phyloP scores from a whole-genome alignment of 2,888 invertebrate species.

The Apoda limacodes region DNA sequence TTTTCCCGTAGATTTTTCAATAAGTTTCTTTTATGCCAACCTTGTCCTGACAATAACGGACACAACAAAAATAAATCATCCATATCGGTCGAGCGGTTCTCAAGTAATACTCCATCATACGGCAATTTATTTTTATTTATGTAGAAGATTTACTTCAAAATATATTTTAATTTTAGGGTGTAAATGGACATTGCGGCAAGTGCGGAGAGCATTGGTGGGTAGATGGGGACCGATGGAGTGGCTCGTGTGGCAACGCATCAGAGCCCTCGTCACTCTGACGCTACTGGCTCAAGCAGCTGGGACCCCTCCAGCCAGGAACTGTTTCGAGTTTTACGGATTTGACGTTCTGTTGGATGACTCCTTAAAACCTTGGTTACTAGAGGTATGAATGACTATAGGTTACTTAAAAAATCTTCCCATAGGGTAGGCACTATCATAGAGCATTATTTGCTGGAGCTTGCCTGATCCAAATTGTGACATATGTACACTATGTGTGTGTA shows the following conservation, averaged over 20 bases:
- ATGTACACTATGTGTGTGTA: no score
- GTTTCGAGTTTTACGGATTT: constrained; percentile 92
- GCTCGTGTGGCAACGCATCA: constrained; percentile 83
- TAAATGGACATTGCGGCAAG: constrained; percentile 86
- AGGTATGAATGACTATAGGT: no score
- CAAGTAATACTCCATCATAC: no score
- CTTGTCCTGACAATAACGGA: no score
- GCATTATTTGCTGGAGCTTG: no score
- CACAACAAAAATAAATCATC: no score
- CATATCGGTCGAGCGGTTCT: no score
- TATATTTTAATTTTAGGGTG: constrained; percentile 74
- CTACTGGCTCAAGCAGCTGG: constrained; percentile 80
- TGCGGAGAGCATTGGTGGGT: constrained; percentile 76
- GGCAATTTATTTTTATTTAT: neutral
- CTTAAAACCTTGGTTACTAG: constrained; percentile 89
- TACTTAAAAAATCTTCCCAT: no score
- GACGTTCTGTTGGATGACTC: constrained; percentile 88
- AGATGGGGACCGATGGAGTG: constrained; percentile 79
- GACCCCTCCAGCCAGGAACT: constrained; percentile 78
- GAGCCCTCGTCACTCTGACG: constrained; percentile 80
- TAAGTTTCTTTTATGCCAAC: no score
- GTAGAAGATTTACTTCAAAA: neutral
- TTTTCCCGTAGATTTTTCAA: no score
- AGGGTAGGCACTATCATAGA: no score
- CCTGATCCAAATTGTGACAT: no score